Evolutionary conservation across 2,797 vertebrate species (phyloP).

Genomic region (Emydoidea blandingii): DNA sequence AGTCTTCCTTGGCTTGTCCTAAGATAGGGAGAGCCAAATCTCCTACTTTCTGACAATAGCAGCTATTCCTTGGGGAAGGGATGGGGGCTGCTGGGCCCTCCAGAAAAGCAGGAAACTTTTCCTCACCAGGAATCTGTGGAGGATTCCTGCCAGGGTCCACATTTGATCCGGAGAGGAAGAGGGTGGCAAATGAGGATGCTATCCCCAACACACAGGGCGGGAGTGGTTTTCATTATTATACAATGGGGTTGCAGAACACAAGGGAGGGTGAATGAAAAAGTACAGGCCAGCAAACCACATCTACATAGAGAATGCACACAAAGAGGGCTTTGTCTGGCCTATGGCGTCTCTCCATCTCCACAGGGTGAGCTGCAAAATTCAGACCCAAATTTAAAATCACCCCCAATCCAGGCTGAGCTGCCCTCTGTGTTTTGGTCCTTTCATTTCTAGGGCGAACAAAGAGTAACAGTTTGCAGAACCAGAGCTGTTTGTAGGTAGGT

Average conservation of each 20-base stretch:
- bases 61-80: neutral
- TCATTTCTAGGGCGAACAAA: neutral
- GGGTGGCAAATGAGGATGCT: neutral
- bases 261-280: neutral
- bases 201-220: neutral
- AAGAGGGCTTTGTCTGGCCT: neutral
- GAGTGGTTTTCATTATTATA: neutral
- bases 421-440: neutral
- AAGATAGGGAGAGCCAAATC: neutral
- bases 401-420: neutral
- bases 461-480: neutral
- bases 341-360: neutral
- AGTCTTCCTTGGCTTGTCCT: rapidly evolving
- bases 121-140: neutral
- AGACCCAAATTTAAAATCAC: neutral
- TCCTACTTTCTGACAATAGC: neutral
- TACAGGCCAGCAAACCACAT: rapidly evolving
- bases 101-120: neutral
- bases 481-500: neutral
- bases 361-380: neutral
- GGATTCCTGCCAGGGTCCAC: neutral
- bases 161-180: neutral
- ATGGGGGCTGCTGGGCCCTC: neutral
- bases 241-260: neutral
- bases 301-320: neutral